These are phyloP conservation scores for Drosophila fulvimacula DNA, from an alignment of 2,888 invertebrate genomes.

Conservation along the genomic window DNA sequence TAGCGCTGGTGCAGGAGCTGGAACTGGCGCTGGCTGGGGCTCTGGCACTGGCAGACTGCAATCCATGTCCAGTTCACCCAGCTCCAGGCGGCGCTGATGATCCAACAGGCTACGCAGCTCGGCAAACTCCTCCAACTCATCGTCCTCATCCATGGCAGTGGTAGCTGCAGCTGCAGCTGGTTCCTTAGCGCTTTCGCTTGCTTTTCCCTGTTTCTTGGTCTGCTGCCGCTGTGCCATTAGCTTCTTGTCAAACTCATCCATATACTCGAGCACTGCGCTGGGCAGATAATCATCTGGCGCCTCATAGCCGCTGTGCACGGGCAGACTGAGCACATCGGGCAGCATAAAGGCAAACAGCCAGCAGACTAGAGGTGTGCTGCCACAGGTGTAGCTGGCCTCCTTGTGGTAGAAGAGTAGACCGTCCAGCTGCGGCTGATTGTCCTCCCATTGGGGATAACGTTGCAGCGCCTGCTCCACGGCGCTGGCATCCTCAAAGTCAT, in stretches of 20 bases:
- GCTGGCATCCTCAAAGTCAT: conserved; percentile 75
- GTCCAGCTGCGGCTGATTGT: conserved; percentile 88
- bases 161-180: background rate
- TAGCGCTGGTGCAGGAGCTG: background rate
- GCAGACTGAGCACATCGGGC: conserved; percentile 87
- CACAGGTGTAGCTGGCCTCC: conserved; percentile 90
- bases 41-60: conserved; percentile 24
- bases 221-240: conserved; percentile 51
- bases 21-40: background rate
- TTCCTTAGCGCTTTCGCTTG: background rate
- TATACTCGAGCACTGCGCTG: conserved; percentile 85
- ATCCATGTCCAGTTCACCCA: conserved; percentile 71
- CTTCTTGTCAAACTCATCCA: conserved; percentile 85
- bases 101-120: conserved; percentile 58
- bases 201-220: conserved; percentile 16
- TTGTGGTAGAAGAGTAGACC: conserved; percentile 97
- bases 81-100: conserved; percentile 62
- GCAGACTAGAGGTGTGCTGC: conserved; percentile 93
- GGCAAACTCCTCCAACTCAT: conserved; percentile 55
- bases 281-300: conserved; percentile 85
- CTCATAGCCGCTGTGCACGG: conserved; percentile 84
- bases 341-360: conserved; percentile 97
- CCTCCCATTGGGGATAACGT: conserved; percentile 78
- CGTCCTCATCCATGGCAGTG: conserved; percentile 36
- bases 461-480: conserved; percentile 67